Evolutionary conservation across 2,888 invertebrate species (phyloP).

Genomic region (Dicyrtoma fusca): DNA sequence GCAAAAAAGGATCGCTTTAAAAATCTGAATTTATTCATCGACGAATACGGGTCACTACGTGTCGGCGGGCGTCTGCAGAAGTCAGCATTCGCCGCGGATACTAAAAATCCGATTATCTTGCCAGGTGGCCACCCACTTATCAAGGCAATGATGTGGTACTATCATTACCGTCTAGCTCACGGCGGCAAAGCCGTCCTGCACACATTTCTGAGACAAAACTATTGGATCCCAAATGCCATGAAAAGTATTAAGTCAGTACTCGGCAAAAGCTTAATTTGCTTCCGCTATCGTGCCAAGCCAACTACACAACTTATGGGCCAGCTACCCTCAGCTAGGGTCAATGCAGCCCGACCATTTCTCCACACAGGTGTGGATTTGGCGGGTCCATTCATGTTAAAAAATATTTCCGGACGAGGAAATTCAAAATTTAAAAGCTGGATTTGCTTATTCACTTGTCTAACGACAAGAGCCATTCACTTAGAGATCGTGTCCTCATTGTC

Average conservation of each 20-base stretch:
- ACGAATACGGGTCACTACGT: background rate
- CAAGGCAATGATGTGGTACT: background rate
- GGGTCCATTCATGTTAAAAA: background rate
- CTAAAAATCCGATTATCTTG: background rate
- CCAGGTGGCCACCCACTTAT: background rate
- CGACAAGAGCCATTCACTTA: slow-evolving; percentile 29
- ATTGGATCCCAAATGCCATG: background rate
- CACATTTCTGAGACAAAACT: background rate
- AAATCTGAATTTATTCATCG: background rate
- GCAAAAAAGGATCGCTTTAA: no score
- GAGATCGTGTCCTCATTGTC: slow-evolving; percentile 39
- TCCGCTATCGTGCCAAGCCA: background rate
- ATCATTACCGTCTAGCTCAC: background rate
- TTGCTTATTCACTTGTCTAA: background rate
- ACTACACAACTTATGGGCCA: background rate
- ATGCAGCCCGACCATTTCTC: no score
- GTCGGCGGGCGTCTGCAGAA: background rate
- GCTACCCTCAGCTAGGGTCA: no score
- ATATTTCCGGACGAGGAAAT: background rate
- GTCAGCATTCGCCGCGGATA: background rate
- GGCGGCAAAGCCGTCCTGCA: background rate
- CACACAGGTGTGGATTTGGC: no score
- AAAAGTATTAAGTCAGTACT: background rate
- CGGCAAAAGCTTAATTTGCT: background rate
- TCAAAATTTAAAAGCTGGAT: background rate